Conservation (phyloP, 2,797 vertebrate species). For the Tragelaphus oryx region DNA sequence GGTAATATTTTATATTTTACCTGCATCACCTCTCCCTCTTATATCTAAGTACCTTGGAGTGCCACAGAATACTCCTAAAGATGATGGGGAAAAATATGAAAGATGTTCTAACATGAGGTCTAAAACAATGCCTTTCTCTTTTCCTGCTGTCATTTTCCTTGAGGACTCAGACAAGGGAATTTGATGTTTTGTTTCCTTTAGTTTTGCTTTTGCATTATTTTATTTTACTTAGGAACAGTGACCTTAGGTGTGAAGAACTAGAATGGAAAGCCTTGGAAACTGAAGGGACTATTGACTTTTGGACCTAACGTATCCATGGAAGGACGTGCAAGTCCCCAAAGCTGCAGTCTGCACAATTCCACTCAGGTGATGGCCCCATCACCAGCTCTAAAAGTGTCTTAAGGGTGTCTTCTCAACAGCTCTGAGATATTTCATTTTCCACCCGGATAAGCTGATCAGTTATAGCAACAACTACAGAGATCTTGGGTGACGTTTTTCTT, state of each 20-base stretch:
- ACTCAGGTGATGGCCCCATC: too few species aligned
- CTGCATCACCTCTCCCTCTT: not conserved
- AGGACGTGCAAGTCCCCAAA: fast-evolving
- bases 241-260: not conserved
- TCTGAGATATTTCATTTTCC: slow-evolving; percentile 70
- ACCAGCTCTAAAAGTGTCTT: not conserved
- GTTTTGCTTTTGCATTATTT: not conserved
- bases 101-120: not conserved
- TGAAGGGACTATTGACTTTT: not conserved
- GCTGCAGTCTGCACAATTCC: not conserved
- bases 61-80: not conserved
- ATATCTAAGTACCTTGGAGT: not conserved
- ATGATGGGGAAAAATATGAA: not conserved
- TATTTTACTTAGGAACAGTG: not conserved
- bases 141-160: not conserved
- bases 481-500: not conserved
- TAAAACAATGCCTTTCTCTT: not conserved
- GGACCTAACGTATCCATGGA: not conserved
- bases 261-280: not conserved
- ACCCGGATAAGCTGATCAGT: slow-evolving; percentile 67
- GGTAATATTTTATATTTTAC: not conserved
- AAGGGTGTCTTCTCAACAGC: not conserved
- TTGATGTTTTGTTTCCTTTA: not conserved
- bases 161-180: not conserved
- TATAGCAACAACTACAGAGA: slow-evolving; percentile 56